Evolutionary conservation across 2,888 invertebrate genomes (phyloP), one percentile per base, ranked within the genome.

Genomic region (Nomada goodeniana): DNA sequence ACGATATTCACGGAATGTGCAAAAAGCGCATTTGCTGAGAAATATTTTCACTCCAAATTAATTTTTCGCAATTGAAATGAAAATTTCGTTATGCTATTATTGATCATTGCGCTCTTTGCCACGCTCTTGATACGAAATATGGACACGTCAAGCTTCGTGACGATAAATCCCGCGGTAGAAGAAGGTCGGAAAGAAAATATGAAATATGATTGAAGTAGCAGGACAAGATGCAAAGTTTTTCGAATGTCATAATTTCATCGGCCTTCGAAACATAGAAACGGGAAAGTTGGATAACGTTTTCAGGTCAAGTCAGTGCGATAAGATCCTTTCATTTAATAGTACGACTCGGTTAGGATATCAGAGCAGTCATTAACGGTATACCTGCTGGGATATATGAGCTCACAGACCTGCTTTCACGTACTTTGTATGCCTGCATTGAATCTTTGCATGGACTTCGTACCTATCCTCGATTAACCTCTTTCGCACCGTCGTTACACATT

Each of bases 291-390:
- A 67, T 65, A 67, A 74, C 77, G 80, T 79, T 88, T 86, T 87
- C 84, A 79, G 85, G 83, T 89, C 89, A 86, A 88, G 87, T 69
- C 71, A 79, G 55, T 57, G 71, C 74, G 87, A 82, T 85, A 80
- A 87, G 80, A 87, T 83, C 70, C 76, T 72, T 75, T 84, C 83
- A 63, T 82, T 79, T 80, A 78, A 79, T 65, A 75, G 70, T 57
- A 72, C 61, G 70, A 47, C 63, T 59, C 76, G 78, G 57, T 83
- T 74, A 73, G 83, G 73, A 73, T 80, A 83, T 80, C 77, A 77
- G 69, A 72, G 52, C 75, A 64, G 82, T 81, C 83, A 80, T 83
- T 83, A 86, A 83, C 65, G 83, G 64, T 69, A 76, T 71, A 76
- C 74, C 79, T 79, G 65, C 53, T 29, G 60, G 72, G 71, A 83